Evolutionary conservation across 1,140 invertebrate genomes (phyloP), one percentile per base, ranked within the genome.

Genomic region (Ostrea edulis): DNA sequence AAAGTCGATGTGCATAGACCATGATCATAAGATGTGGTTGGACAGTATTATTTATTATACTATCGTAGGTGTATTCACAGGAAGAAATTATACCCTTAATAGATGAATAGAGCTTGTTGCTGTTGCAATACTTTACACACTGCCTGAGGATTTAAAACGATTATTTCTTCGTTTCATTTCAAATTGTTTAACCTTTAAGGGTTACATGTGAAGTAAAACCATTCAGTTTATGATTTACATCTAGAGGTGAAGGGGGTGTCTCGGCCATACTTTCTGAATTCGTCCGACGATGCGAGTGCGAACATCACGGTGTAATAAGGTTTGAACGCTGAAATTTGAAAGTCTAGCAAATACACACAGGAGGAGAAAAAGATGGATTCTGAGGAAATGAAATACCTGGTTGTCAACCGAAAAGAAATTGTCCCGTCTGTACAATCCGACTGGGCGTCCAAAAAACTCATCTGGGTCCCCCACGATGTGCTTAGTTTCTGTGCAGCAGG

Each of bases 361-460:
- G 5, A 62, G 20, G 3, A 62, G 17, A 17, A 62, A 58, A 62
- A 62, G 14, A 77, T 77, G 68, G 68, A 77, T 14, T 25, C 90
- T 65, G 89, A 90, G 83, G 95, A 95, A 88, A 91, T 95, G 90
- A 93, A 95, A 88, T 95, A 95, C 91, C 91, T 96, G 88, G 92
- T 92, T 71, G 95, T 96, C 83, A 95, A 95, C 88, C 91, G 94
- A 84, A 86, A 94, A 35, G 68, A 77, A 77, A 77, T 14, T 22
- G 98, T 99, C 96, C 98, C 98, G 89, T 97, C 98, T 53, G 97
- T 98, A 77, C 98, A 99, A 95, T 98, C 99, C 68, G 99, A 99
- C 96, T 99, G 99, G 99, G 98, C 99, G 87, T 97, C 98, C 94
- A 99, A 99, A 95, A 97, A 98, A 93, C 96, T 99, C 88, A 97